A percentile compares a stretch with the other conserved stretches of the same genome.
These are phyloP conservation scores for Podarcis lilfordi DNA, from an alignment of 2,797 vertebrate species.

Conservation along the genomic window DNA sequence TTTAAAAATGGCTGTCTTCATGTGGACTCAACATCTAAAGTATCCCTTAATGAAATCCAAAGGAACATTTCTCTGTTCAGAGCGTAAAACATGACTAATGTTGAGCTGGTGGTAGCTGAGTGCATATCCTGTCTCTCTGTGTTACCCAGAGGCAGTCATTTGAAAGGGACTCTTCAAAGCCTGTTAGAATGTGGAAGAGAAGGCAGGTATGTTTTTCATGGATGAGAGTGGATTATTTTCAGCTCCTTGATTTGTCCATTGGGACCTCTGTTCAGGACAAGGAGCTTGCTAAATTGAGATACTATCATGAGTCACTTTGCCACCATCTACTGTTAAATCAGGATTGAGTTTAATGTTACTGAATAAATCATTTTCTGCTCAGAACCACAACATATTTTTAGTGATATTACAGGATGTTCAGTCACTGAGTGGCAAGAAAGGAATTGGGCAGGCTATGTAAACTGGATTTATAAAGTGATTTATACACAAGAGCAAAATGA, in stretches of 20 bases:
- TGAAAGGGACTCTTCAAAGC: constrained; percentile 32
- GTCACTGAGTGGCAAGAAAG: constrained; percentile 19
- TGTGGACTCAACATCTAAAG: not conserved
- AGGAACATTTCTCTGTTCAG: not conserved
- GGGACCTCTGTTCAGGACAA: constrained; percentile 48
- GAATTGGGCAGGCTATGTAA: constrained; percentile 38
- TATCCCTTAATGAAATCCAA: not conserved
- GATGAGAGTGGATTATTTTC: constrained; percentile 54
- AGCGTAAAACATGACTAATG: not conserved
- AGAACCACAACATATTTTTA: constrained; percentile 42
- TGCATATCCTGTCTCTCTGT: not conserved
- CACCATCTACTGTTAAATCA: constrained; percentile 30
- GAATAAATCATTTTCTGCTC: constrained; percentile 61
- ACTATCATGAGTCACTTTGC: constrained; percentile 47
- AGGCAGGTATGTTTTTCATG: constrained; percentile 9
- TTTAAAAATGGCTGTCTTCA: not conserved
- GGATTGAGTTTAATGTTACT: constrained; percentile 35
- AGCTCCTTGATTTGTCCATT: constrained; percentile 41
- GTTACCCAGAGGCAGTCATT: not conserved
- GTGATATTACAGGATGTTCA: constrained; percentile 34
- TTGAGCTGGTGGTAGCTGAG: not conserved
- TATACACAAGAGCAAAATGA: constrained; percentile 26
- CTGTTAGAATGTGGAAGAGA: constrained; percentile 3
- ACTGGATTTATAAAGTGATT: constrained; percentile 46
- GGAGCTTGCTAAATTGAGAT: constrained; percentile 39